Percentiles rank a stretch among this genome's conserved stretches.
Conservation (phyloP, 2,113 vertebrate genomes). For the Peromyscus maniculatus region DNA sequence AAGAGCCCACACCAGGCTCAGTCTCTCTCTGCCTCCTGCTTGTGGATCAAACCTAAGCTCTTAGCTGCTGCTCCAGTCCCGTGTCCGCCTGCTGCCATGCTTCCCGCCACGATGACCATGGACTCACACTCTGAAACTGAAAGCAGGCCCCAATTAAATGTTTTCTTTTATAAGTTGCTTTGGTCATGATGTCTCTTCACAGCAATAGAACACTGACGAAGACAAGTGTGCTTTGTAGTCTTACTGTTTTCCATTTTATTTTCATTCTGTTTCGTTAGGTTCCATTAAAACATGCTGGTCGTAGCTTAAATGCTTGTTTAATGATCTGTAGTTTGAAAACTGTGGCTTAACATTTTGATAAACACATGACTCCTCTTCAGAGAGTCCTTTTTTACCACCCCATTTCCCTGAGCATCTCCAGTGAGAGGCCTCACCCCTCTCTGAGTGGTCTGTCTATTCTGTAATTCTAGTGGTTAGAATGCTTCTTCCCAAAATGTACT, state of each 20-base stretch:
- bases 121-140: not conserved
- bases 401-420: not conserved
- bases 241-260: not conserved
- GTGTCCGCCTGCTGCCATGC: not conserved
- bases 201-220: not conserved
- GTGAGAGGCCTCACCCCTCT: not conserved
- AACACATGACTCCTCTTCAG: not conserved
- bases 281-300: not conserved
- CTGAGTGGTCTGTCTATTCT: not conserved
- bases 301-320: not conserved
- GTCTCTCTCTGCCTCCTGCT: not conserved
- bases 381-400: not conserved
- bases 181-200: not conserved
- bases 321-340: not conserved
- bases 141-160: not conserved
- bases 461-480: slow-evolving; percentile 7
- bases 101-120: not conserved
- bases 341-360: not conserved
- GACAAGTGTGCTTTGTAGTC: not conserved
- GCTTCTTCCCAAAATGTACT: not conserved
- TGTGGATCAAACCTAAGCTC: not conserved
- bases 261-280: not conserved
- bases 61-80: not conserved
- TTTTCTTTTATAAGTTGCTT: not conserved
- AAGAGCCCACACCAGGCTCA: not conserved